Base-by-base conservation (phyloP, 2,888 invertebrate genomes). In the Tineola bisselliella region DNA sequence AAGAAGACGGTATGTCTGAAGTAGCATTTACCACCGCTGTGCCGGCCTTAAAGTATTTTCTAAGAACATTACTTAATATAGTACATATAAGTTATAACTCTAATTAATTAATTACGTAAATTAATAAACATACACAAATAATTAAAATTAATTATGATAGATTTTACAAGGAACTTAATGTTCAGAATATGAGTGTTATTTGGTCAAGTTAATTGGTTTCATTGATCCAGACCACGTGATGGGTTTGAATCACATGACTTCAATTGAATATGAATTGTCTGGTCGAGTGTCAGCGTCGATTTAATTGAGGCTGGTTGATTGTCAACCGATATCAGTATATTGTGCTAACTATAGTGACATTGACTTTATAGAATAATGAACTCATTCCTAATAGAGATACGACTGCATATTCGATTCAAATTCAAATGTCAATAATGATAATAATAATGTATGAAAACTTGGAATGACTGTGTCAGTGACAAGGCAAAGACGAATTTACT, bases 171-270 rank as follows among this genome's bases (percentile, higher is more conserved):
- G 13, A 48, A 48, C 48, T 48, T 48, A 17, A n/a, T n/a, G 43
- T 43, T 15, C 15, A 48, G 48, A 25, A 6, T 38, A 38, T 10
- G 10, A n/a, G 48, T 48, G 12, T 48, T 54, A 54, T 54, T 54
- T 54, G 54, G 54, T n/a, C 25, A 25, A 25, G 25, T 25, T 54
- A 54, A 54, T 54, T 54, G 54, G 3, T n/a, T n/a, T n/a, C 25
- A 54, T 54, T 54, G 25, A 11, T 10, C 54, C 8, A 54, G 12
- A 54, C 25, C 54, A 54, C 12, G 54, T 54, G 54, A 48, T 48
- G 12, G 17, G 18, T 25, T 52, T 12, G 19, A 48, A 56, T 58
- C 58, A 58, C 58, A 58, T 58, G 58, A 58, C 13, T 58, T 15
- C 58, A 58, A 58, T 58, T 58, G 58, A 33, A 33, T 33, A 58